phyloP scores from a whole-genome alignment of 2,888 invertebrate species.

The Ornithoptera priamus region DNA sequence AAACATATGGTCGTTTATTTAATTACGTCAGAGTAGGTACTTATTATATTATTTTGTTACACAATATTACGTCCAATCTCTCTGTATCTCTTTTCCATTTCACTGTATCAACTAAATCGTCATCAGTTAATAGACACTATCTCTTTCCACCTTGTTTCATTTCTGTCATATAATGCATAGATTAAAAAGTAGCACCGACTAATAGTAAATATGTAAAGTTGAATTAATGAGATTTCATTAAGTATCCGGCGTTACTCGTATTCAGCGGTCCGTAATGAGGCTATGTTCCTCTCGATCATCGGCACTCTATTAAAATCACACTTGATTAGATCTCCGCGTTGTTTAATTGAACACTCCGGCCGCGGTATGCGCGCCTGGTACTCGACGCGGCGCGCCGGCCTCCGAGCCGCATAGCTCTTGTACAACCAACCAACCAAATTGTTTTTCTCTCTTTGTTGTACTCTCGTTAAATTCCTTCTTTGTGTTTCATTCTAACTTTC shows the following conservation, averaged over 20 bases:
- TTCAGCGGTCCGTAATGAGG: not conserved
- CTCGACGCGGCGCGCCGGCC: constrained; percentile 41
- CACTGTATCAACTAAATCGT: no score
- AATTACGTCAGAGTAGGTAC: no score
- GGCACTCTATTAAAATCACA: constrained; percentile 69
- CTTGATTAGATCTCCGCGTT: constrained; percentile 68
- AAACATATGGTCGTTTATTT: no score
- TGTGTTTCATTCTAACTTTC: constrained; percentile 49
- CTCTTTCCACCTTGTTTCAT: no score
- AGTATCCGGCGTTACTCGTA: not conserved
- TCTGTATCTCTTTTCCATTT: no score
- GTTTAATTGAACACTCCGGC: constrained; percentile 67
- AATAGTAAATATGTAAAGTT: not conserved
- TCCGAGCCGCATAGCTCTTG: constrained; percentile 46
- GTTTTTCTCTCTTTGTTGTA: constrained; percentile 22
- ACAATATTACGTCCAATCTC: not conserved
- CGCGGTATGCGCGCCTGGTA: constrained; percentile 66
- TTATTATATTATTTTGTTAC: not conserved
- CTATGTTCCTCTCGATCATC: constrained; percentile 46
- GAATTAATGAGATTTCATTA: not conserved
- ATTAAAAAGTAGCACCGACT: not conserved
- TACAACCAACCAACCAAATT: constrained; percentile 36
- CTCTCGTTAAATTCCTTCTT: constrained; percentile 56
- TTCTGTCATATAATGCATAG: not conserved
- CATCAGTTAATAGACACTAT: no score